Conservation (phyloP, 2,797 vertebrate species). For the Atherinosoma microstoma region DNA sequence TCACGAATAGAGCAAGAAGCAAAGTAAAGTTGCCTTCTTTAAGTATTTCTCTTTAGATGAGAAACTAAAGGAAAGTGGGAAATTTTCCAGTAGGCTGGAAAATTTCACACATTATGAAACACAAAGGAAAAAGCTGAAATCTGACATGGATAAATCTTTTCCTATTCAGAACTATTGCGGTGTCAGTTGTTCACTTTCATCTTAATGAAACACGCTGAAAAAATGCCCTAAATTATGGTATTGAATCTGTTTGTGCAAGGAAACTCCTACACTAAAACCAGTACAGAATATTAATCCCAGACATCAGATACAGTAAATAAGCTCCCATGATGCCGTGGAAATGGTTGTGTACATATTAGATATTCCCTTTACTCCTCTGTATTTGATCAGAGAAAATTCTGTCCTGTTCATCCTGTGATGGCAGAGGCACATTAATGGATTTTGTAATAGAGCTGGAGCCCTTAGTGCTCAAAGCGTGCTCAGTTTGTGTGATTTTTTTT, state of each 20-base stretch:
- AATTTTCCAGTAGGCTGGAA: not conserved
- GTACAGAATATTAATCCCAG: slow-evolving; percentile 2
- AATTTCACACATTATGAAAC: no score
- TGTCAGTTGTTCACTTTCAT: no score
- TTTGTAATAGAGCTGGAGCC: slow-evolving; percentile 53
- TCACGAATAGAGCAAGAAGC: not conserved
- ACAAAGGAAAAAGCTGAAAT: not conserved
- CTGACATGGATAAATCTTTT: not conserved
- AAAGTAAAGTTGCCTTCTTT: not conserved
- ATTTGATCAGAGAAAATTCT: slow-evolving; percentile 64
- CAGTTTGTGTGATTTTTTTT: slow-evolving; percentile 47
- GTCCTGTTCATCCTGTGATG: slow-evolving; percentile 53
- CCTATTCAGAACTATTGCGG: not conserved
- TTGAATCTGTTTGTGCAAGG: no score
- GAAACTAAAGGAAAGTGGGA: not conserved
- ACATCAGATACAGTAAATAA: slow-evolving; percentile 23
- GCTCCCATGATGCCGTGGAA: slow-evolving; percentile 12
- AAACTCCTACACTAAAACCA: not conserved
- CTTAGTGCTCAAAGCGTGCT: slow-evolving; percentile 41
- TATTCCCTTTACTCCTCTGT: slow-evolving; percentile 63
- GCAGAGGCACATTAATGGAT: slow-evolving; percentile 51
- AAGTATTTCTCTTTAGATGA: not conserved
- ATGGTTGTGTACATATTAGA: slow-evolving; percentile 58
- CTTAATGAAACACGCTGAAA: no score
- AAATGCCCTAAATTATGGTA: no score